Conservation (phyloP, 2,888 invertebrate genomes). For the Tinea trinotella region DNA sequence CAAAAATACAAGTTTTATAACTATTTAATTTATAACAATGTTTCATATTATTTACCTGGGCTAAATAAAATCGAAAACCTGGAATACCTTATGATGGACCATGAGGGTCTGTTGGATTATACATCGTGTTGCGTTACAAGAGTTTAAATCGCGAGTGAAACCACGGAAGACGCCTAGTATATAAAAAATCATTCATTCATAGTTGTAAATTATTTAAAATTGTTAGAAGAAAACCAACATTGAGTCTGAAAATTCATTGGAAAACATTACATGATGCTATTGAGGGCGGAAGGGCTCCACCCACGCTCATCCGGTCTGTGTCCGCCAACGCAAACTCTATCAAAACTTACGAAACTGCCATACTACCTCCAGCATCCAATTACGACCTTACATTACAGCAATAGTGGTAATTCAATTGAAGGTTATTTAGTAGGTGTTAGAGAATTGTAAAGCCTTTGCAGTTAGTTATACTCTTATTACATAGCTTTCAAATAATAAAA, state of each 20-base stretch:
- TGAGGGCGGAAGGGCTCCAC: conserved; percentile 22
- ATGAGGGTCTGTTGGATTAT: too few species aligned
- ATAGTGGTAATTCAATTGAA: conserved; percentile 1
- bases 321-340: neutral
- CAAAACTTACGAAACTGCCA: conserved; percentile 7
- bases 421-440: neutral
- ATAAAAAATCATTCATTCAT: too few species aligned
- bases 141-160: too few species aligned
- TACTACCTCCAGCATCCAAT: conserved; percentile 7
- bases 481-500: neutral
- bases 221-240: too few species aligned
- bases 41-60: too few species aligned
- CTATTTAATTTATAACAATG: too few species aligned
- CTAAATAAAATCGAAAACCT: too few species aligned
- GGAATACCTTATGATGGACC: too few species aligned
- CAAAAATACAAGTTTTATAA: too few species aligned
- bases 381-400: neutral
- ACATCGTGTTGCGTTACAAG: too few species aligned
- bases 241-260: neutral
- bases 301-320: conserved; percentile 35
- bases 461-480: neutral
- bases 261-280: neutral
- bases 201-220: neutral
- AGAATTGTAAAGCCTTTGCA: neutral
- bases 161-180: too few species aligned